Evolutionary conservation across 2,797 vertebrate genomes (phyloP).

Genomic region (Bucorvus abyssinicus): DNA sequence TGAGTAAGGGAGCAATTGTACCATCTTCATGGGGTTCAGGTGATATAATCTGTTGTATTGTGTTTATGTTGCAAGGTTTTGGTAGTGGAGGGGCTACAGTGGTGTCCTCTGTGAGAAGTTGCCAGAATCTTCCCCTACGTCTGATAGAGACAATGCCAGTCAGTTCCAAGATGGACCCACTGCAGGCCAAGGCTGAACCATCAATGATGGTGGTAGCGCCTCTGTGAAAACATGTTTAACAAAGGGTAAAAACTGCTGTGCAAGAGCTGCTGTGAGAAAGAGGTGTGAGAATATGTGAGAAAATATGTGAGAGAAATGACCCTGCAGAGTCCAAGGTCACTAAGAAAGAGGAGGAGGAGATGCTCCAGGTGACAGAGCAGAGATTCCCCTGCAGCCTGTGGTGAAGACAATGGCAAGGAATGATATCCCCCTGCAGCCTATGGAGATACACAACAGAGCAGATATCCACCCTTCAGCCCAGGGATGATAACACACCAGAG

Average conservation of each 20-base stretch:
- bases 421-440: neutral
- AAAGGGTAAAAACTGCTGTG: neutral
- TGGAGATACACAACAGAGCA: neutral
- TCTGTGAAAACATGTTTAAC: neutral
- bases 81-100: accelerated
- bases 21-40: neutral
- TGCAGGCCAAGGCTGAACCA: neutral
- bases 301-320: neutral
- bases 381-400: neutral
- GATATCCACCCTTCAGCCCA: neutral
- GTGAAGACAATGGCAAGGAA: neutral
- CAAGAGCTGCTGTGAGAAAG: neutral
- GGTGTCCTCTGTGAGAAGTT: neutral
- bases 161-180: accelerated
- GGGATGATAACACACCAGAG: accelerated
- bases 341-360: neutral
- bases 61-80: neutral
- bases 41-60: neutral
- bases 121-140: neutral
- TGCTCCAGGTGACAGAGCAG: accelerated
- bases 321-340: neutral
- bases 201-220: accelerated
- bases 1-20: neutral
- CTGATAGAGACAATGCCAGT: neutral
- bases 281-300: neutral